Evolutionary conservation across 2,113 vertebrate genomes (phyloP).

Genomic region (Sapajus apella): DNA sequence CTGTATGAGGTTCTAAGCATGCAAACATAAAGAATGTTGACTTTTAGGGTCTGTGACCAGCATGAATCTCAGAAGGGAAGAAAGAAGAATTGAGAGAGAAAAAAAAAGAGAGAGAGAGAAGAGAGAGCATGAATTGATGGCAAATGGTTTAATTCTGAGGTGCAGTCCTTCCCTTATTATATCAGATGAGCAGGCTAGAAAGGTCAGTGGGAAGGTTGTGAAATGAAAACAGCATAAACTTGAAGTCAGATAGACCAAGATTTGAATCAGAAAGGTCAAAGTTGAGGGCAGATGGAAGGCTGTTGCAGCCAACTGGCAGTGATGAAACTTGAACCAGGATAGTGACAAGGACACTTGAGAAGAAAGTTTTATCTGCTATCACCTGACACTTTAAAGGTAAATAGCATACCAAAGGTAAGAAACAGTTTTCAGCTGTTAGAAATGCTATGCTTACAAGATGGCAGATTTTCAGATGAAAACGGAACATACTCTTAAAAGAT

Average conservation of each 20-base stretch:
- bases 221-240: background rate
- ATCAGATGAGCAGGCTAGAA: background rate
- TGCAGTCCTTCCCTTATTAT: background rate
- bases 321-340: background rate
- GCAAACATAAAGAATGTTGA: background rate
- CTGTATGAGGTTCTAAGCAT: background rate
- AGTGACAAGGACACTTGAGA: slow-evolving; percentile 22
- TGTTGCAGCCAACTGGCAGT: background rate
- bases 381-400: slow-evolving; percentile 54
- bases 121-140: background rate
- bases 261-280: background rate
- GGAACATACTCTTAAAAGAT: background rate
- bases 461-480: slow-evolving; percentile 28
- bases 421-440: background rate
- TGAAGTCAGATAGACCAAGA: background rate
- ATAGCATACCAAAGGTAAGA: slow-evolving; percentile 3
- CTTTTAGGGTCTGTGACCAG: background rate
- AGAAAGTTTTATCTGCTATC: slow-evolving; percentile 20
- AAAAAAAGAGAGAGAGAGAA: too few relatives aligned
- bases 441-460: slow-evolving; percentile 9
- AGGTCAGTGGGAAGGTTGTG: background rate
- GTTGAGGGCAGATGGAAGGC: background rate
- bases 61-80: background rate
- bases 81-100: background rate
- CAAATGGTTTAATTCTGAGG: background rate